phyloP scores from a whole-genome alignment of 64 coral and sea anemone species.

The Anthopleura sola region DNA sequence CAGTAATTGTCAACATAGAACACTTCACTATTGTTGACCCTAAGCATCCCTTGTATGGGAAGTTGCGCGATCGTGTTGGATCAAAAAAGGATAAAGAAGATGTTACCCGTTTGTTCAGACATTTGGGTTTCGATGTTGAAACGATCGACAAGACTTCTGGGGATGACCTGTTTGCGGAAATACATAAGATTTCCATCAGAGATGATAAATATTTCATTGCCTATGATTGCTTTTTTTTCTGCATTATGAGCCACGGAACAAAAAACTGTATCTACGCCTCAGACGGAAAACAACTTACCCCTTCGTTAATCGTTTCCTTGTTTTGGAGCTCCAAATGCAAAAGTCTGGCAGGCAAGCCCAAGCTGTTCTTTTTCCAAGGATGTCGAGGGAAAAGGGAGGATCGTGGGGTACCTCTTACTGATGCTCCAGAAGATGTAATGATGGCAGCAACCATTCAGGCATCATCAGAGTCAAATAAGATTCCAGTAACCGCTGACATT shows the following conservation, averaged over 20 bases:
- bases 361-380: conserved; percentile 65
- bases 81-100: conserved; percentile 46
- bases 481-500: background rate
- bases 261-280: conserved; percentile 18
- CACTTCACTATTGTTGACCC: background rate
- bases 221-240: conserved; percentile 66
- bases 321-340: conserved; percentile 41
- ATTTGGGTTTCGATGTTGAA: conserved; percentile 38
- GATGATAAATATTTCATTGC: conserved; percentile 38
- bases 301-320: conserved; percentile 4
- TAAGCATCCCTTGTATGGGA: background rate
- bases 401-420: conserved; percentile 15
- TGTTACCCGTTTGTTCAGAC: conserved; percentile 38
- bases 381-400: conserved; percentile 51
- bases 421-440: background rate
- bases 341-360: conserved; percentile 59
- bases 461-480: background rate
- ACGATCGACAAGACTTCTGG: background rate
- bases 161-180: background rate
- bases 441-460: too few species aligned
- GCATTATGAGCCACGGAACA: conserved; percentile 74
- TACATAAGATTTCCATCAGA: background rate
- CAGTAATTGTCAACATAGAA: background rate
- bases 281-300: conserved; percentile 34
- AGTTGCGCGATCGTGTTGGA: background rate